A percentile compares a stretch with the other conserved stretches of the same genome.
Conservation (phyloP, 2,113 vertebrate genomes). For the Gymnobelideus leadbeateri region DNA sequence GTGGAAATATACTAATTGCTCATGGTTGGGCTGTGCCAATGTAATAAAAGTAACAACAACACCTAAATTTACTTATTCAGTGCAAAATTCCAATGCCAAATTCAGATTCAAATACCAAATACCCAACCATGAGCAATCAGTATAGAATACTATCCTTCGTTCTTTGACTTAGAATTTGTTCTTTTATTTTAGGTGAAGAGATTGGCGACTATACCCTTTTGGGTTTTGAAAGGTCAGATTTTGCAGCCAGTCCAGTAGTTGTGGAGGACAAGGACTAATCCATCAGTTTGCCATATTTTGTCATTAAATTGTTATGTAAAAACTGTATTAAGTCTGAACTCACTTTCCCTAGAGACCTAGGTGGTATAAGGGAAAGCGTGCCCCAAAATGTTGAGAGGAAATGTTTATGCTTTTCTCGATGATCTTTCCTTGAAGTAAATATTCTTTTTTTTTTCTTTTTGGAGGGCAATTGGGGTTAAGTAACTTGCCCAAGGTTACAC, state of each 20-base stretch:
- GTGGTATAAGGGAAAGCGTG: background rate
- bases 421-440: background rate
- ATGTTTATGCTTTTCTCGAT: background rate
- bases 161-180: background rate
- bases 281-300: background rate
- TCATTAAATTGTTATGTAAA: background rate
- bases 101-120: no score
- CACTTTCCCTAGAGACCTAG: background rate
- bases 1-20: background rate
- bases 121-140: no score
- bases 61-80: no score
- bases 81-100: no score
- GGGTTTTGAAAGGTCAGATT: background rate
- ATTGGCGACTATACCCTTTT: background rate
- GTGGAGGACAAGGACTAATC: background rate
- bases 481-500: no score
- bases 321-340: background rate
- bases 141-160: background rate
- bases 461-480: no score
- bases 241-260: background rate
- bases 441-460: no score
- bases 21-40: no score
- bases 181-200: background rate
- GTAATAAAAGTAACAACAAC: no score
- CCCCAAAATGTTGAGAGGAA: no score